phyloP scores from a whole-genome alignment of 2,888 invertebrate genomes.

The Hipparchia sbordonii region DNA sequence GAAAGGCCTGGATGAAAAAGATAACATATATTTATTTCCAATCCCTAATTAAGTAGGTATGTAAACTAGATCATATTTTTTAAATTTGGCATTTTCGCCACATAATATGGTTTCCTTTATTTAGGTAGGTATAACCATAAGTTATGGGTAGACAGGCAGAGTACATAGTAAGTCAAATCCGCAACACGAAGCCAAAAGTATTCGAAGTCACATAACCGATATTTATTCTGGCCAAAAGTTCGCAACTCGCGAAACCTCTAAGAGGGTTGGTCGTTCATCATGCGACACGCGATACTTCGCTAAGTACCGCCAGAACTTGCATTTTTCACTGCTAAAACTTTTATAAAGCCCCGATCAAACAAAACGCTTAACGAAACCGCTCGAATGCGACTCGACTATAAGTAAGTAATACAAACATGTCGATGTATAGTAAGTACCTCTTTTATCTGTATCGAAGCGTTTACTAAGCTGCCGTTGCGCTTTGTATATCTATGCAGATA shows the following conservation, averaged over 20 bases:
- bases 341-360: constrained; percentile 11
- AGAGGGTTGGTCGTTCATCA: constrained; percentile 69
- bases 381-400: constrained; percentile 4
- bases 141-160: neutral
- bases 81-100: too few species aligned
- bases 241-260: constrained; percentile 52
- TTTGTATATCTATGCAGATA: too few species aligned
- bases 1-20: too few species aligned
- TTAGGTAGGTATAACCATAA: neutral
- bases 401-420: too few species aligned
- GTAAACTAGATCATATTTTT: too few species aligned
- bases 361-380: neutral
- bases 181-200: constrained; percentile 29
- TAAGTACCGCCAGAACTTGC: constrained; percentile 65
- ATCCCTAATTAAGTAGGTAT: too few species aligned
- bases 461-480: too few species aligned
- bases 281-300: constrained; percentile 69
- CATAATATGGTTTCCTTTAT: neutral
- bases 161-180: neutral
- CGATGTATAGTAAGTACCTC: too few species aligned
- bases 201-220: constrained; percentile 46
- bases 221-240: constrained; percentile 52
- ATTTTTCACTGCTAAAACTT: constrained; percentile 61
- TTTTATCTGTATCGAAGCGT: too few species aligned
- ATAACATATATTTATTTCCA: too few species aligned